Evolutionary conservation across 2,797 vertebrate genomes (phyloP).

Genomic region (Trematocara caparti): DNA sequence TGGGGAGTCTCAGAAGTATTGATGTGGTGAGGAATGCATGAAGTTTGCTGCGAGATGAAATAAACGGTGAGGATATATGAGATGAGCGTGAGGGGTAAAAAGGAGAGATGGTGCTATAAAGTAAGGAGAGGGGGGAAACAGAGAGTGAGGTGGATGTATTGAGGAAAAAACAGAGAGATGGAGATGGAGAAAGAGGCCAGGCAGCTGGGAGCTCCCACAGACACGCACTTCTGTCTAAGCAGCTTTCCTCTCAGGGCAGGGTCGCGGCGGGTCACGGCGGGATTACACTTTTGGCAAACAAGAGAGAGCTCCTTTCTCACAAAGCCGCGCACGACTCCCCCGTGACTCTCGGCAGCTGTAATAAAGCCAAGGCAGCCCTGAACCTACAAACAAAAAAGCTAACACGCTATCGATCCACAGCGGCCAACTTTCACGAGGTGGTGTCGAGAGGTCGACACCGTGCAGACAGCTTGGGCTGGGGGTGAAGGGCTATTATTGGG

Average conservation of each 20-base stretch:
- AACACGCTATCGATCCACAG: slow-evolving; percentile 81
- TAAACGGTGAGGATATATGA: not conserved
- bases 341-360: slow-evolving; percentile 78
- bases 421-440: slow-evolving; percentile 72
- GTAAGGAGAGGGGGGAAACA: not conserved
- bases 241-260: slow-evolving; percentile 81
- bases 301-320: slow-evolving; percentile 76
- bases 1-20: slow-evolving; percentile 7
- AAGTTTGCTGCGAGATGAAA: slow-evolving; percentile 3
- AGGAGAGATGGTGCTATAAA: not conserved
- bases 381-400: slow-evolving; percentile 85
- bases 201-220: slow-evolving; percentile 73
- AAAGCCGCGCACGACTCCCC: slow-evolving; percentile 75
- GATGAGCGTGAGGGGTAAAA: not conserved
- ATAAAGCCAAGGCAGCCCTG: slow-evolving; percentile 79
- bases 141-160: slow-evolving; percentile 5
- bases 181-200: slow-evolving; percentile 34
- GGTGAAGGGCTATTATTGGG: slow-evolving; percentile 73
- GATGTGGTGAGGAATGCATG: slow-evolving; percentile 2
- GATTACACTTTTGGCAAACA: slow-evolving; percentile 87
- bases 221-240: slow-evolving; percentile 80
- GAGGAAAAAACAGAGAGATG: slow-evolving; percentile 27
- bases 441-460: slow-evolving; percentile 73
- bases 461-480: slow-evolving; percentile 71
- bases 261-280: slow-evolving; percentile 75